Evolutionary conservation across 2,888 invertebrate species (phyloP).

Genomic region (Bedellia somnulentella): DNA sequence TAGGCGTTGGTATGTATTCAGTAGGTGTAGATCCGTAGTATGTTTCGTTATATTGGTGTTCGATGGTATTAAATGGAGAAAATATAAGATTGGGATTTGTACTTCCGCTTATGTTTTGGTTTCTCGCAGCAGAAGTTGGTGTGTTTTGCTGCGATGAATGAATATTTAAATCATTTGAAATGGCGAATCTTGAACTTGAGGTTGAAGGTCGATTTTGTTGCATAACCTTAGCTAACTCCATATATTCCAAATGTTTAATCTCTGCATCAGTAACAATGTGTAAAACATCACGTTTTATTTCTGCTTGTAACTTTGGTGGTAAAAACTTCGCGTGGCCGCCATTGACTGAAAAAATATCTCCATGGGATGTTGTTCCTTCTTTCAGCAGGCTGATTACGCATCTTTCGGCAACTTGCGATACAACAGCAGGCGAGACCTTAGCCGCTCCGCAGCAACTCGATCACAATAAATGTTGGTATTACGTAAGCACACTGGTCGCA

Average conservation of each 20-base stretch:
- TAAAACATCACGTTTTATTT: constrained; percentile 2
- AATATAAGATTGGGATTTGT: too few relatives aligned
- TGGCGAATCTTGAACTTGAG: constrained; percentile 4
- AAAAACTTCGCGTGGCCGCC: constrained; percentile 2
- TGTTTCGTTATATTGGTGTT: too few relatives aligned
- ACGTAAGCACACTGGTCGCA: too few relatives aligned
- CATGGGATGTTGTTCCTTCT: constrained; percentile 3
- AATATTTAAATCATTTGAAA: neutral
- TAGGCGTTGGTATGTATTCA: neutral
- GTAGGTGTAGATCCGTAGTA: neutral
- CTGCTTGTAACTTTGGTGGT: constrained; percentile 2
- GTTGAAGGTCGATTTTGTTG: constrained; percentile 6
- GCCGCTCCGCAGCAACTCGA: too few relatives aligned
- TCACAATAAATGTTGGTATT: too few relatives aligned
- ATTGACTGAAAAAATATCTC: constrained; percentile 3
- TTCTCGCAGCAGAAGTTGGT: neutral
- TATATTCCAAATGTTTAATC: constrained; percentile 2
- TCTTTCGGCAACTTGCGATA: too few relatives aligned
- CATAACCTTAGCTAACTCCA: constrained; percentile 5
- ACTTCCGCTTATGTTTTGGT: neutral
- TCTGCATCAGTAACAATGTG: constrained; percentile 2
- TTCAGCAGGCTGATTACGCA: too few relatives aligned
- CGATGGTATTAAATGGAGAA: too few relatives aligned
- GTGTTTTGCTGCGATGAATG: neutral
- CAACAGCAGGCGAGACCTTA: too few relatives aligned